Percentiles rank a stretch among this genome's conserved stretches.
phyloP scores from a whole-genome alignment of 2,797 vertebrate species.

The Rhincodon typus region DNA sequence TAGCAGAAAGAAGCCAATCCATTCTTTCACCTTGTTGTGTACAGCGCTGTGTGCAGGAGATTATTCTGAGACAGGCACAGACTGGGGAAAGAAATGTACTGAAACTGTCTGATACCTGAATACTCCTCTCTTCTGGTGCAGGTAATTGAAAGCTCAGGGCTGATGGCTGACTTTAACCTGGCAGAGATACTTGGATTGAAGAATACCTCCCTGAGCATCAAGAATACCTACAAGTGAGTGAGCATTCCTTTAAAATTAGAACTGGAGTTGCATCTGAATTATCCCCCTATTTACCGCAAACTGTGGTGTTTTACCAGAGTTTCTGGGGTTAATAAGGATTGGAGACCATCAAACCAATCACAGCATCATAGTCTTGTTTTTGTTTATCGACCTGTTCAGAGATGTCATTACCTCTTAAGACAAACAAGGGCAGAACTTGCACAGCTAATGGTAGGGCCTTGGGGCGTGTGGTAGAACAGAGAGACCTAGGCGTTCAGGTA shows the following conservation, averaged over 20 bases:
- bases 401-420: too few relatives aligned
- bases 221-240: slow-evolving; percentile 64
- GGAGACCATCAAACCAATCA: neutral
- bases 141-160: slow-evolving; percentile 60
- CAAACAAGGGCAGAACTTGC: too few relatives aligned
- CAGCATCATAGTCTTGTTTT: neutral
- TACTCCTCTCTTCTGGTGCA: slow-evolving; percentile 46
- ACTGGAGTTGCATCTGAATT: neutral
- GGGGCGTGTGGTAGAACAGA: too few relatives aligned
- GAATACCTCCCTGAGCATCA: slow-evolving; percentile 51
- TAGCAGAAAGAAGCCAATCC: neutral
- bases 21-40: neutral
- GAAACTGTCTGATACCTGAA: neutral
- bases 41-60: neutral
- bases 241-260: neutral
- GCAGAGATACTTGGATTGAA: slow-evolving; percentile 48
- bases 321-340: neutral
- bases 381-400: too few relatives aligned
- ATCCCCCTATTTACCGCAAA: neutral
- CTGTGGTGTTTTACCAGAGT: neutral
- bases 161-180: slow-evolving; percentile 52
- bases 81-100: neutral
- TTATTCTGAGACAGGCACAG: neutral
- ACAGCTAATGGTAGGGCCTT: too few relatives aligned
- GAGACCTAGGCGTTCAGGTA: too few relatives aligned